Percentiles rank a stretch among this genome's conserved stretches.
Conservation (phyloP, 2,797 vertebrate genomes). For the Dryobates pubescens region DNA sequence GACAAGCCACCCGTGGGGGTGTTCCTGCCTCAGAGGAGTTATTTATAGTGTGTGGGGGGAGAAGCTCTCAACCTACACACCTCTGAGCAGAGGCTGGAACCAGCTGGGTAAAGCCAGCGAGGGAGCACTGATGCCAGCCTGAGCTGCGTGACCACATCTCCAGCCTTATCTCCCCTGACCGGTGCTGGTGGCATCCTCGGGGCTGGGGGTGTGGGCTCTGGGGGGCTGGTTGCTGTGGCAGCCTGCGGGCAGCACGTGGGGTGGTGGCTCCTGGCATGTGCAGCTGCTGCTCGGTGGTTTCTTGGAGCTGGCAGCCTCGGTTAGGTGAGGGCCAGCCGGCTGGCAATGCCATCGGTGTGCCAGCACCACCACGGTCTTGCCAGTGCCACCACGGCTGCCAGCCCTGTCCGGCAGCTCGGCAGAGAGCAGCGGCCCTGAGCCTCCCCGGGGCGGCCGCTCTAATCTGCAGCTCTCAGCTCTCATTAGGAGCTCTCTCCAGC, state of each 20-base stretch:
- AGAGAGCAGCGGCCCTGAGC: neutral
- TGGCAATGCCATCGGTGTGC: neutral
- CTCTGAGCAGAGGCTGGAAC: neutral
- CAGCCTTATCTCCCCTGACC: neutral
- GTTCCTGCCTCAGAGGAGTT: constrained; percentile 22
- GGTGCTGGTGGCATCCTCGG: rapidly evolving
- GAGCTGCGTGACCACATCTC: neutral
- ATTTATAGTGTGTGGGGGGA: neutral
- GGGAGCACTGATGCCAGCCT: rapidly evolving
- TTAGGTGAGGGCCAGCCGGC: rapidly evolving
- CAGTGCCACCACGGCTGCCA: neutral
- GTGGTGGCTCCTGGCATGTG: neutral
- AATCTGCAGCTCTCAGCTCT: constrained; percentile 13
- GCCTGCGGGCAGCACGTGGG: neutral
- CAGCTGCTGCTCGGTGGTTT: neutral
- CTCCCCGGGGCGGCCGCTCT: neutral
- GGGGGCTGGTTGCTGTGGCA: neutral
- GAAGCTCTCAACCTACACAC: neutral
- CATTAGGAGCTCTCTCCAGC: neutral
- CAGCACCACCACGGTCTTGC: neutral
- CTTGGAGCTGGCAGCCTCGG: rapidly evolving
- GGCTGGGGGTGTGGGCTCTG: rapidly evolving
- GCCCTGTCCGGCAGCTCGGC: rapidly evolving
- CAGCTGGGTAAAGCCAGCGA: neutral
- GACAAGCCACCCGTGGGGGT: neutral